Evolutionary conservation across 2,113 vertebrate genomes (phyloP).

Genomic region (Ailuropoda melanoleuca): DNA sequence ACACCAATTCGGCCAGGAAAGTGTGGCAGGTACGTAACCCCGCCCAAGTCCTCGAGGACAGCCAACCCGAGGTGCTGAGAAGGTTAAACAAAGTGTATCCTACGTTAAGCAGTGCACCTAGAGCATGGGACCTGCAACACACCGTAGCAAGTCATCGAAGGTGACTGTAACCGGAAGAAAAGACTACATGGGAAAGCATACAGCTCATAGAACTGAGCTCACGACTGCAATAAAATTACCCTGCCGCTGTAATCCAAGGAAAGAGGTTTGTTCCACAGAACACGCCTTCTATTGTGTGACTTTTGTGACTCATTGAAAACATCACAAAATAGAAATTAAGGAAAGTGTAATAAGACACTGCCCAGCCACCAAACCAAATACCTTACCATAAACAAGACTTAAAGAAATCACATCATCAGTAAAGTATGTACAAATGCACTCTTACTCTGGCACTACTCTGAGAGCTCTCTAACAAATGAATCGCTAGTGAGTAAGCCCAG

Average conservation of each 20-base stretch:
- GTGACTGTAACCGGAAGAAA: neutral
- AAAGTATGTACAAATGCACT: neutral
- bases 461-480: neutral
- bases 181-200: neutral
- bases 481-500: neutral
- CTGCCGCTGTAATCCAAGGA: neutral
- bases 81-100: neutral
- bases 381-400: neutral
- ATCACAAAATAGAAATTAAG: neutral
- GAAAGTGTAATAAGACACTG: neutral
- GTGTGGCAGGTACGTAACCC: too few relatives aligned
- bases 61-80: neutral
- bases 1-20: neutral
- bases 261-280: neutral
- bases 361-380: neutral
- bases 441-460: neutral
- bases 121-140: neutral
- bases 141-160: fast-evolving
- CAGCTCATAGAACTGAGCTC: neutral
- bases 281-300: neutral
- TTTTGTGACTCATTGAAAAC: neutral
- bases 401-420: neutral
- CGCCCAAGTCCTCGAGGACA: neutral
- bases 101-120: fast-evolving
- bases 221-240: neutral